phyloP scores from a whole-genome alignment of 2,888 invertebrate genomes.

The Rambutsinella grinnellia region DNA sequence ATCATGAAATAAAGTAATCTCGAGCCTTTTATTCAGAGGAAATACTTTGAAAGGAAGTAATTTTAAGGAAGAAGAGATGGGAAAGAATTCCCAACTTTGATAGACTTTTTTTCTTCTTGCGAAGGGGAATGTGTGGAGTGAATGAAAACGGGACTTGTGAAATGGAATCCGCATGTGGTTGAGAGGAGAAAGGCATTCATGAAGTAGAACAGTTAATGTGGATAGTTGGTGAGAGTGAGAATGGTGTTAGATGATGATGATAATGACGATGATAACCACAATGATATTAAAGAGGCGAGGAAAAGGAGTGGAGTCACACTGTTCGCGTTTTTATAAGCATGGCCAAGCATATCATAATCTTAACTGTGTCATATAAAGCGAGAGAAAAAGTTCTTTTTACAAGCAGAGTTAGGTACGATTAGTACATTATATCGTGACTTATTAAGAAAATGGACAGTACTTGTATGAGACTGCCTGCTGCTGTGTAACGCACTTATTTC shows the following conservation, averaged over 20 bases:
- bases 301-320: not conserved
- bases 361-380: not conserved
- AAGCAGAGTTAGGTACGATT: not conserved
- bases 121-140: not conserved
- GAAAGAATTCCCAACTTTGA: not conserved
- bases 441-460: conserved; percentile 8
- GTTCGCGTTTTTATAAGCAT: not conserved
- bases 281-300: conserved; percentile 15
- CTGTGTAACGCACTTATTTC: not conserved
- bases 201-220: not conserved
- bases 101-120: no score
- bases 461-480: not conserved
- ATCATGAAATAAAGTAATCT: not conserved
- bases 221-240: not conserved
- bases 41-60: not conserved
- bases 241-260: not conserved
- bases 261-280: conserved; percentile 19
- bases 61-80: not conserved
- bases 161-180: not conserved
- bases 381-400: not conserved
- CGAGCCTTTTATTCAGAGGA: not conserved
- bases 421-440: not conserved
- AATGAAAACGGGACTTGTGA: not conserved
- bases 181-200: not conserved
- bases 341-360: not conserved